phyloP scores from a whole-genome alignment of 2,113 vertebrate genomes.

The Caranx ignobilis region DNA sequence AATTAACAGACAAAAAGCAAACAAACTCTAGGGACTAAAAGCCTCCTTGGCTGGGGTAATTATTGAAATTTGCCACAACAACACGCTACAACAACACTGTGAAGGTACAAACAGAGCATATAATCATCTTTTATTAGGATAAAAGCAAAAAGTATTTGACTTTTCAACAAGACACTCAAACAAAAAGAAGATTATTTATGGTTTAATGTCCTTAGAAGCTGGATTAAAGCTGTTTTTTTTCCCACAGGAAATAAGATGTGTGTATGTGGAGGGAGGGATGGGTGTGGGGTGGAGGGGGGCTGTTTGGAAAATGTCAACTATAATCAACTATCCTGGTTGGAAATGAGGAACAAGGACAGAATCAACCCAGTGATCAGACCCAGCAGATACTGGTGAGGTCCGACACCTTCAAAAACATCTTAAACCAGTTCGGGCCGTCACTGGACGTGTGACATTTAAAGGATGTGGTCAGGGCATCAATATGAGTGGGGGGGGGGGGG shows the following conservation, averaged over 20 bases:
- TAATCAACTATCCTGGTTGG: slow-evolving; percentile 27
- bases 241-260: not conserved
- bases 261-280: no score
- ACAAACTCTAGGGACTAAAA: slow-evolving; percentile 17
- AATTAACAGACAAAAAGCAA: slow-evolving; percentile 39
- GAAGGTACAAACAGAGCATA: slow-evolving; percentile 17
- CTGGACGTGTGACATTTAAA: slow-evolving; percentile 61
- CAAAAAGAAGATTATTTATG: slow-evolving; percentile 15
- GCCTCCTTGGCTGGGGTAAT: slow-evolving; percentile 18
- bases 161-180: slow-evolving; percentile 12
- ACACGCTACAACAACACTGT: slow-evolving; percentile 1
- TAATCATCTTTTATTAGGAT: slow-evolving; percentile 7
- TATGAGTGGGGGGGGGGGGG: slow-evolving; percentile 27
- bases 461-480: slow-evolving; percentile 49
- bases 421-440: slow-evolving; percentile 28
- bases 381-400: slow-evolving; percentile 37
- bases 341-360: slow-evolving; percentile 31
- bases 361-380: slow-evolving; percentile 10
- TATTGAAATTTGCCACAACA: slow-evolving; percentile 30
- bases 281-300: no score
- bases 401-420: slow-evolving; percentile 56
- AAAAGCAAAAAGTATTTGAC: slow-evolving; percentile 35
- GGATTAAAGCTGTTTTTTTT: slow-evolving; percentile 2
- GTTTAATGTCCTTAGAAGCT: slow-evolving; percentile 15
- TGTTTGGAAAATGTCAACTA: slow-evolving; percentile 30